Conservation (phyloP, 2,888 invertebrate genomes). For the Eudemis profundana region DNA sequence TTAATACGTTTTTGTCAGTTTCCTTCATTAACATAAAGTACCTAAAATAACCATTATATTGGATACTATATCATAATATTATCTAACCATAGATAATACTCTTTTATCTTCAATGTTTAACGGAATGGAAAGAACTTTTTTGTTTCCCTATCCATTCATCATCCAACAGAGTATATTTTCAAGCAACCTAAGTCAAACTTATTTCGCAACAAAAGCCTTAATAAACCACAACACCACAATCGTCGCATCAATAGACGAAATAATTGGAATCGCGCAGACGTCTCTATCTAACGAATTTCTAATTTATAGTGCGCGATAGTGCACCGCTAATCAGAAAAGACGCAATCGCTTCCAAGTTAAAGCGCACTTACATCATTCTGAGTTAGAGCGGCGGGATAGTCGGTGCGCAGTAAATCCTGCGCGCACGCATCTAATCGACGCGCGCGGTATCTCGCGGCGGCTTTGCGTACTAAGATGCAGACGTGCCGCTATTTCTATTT, state of each 20-base stretch:
- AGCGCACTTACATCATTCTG: not conserved
- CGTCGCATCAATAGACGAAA: constrained; percentile 58
- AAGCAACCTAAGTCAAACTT: not conserved
- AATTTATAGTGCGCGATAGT: constrained; percentile 81
- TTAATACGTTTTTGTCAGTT: too few species aligned
- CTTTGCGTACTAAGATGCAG: constrained; percentile 78
- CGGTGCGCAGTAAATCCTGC: constrained; percentile 73
- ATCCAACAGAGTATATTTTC: too few species aligned
- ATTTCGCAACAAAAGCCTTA: constrained; percentile 19
- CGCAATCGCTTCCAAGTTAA: not conserved
- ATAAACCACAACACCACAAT: constrained; percentile 44
- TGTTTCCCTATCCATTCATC: too few species aligned
- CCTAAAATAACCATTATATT: too few species aligned
- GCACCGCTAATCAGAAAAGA: constrained; percentile 40
- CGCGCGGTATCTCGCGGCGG: constrained; percentile 80
- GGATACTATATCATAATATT: too few species aligned
- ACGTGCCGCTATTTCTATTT: constrained; percentile 61
- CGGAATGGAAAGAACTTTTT: too few species aligned
- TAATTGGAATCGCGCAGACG: constrained; percentile 78
- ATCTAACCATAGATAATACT: too few species aligned
- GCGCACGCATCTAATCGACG: constrained; percentile 77
- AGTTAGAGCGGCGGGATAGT: constrained; percentile 11
- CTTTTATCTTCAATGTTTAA: too few species aligned
- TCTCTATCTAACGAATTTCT: constrained; percentile 85
- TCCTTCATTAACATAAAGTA: too few species aligned